Evolutionary conservation across 2,113 vertebrate species (phyloP).

Genomic region (Pionites leucogaster): DNA sequence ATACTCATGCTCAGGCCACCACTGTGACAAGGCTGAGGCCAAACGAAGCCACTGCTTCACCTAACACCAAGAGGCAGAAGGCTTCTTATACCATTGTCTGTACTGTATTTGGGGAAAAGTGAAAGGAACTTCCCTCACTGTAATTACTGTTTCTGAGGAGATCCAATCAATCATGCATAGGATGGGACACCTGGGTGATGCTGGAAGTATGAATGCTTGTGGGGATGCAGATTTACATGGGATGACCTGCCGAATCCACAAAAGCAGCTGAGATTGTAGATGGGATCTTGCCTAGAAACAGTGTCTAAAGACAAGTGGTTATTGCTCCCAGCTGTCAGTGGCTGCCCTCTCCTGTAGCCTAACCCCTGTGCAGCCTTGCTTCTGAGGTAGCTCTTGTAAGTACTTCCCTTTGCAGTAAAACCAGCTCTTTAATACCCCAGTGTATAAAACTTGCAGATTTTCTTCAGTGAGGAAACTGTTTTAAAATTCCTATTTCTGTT

Average conservation of each 20-base stretch:
- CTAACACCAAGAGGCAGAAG: background rate
- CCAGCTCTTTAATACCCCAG: background rate
- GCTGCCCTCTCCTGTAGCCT: background rate
- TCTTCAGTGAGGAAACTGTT: background rate
- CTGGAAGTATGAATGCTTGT: background rate
- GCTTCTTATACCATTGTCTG: background rate
- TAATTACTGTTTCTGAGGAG: background rate
- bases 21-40: background rate
- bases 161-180: background rate
- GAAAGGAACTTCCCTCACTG: background rate
- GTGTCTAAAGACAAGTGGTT: background rate
- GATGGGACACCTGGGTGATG: background rate
- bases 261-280: background rate
- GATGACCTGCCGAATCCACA: background rate
- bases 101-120: background rate
- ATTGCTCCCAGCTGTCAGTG: background rate
- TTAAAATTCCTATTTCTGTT: background rate
- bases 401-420: background rate
- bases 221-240: background rate
- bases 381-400: background rate
- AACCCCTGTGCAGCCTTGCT: background rate
- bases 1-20: fast-evolving
- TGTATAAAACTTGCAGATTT: background rate
- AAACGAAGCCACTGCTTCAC: background rate
- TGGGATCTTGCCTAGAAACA: background rate